A percentile compares a stretch with the other conserved stretches of the same genome.
Evolutionary conservation across 2,888 invertebrate species (phyloP).

Genomic region (Sepioteuthis lessoniana): DNA sequence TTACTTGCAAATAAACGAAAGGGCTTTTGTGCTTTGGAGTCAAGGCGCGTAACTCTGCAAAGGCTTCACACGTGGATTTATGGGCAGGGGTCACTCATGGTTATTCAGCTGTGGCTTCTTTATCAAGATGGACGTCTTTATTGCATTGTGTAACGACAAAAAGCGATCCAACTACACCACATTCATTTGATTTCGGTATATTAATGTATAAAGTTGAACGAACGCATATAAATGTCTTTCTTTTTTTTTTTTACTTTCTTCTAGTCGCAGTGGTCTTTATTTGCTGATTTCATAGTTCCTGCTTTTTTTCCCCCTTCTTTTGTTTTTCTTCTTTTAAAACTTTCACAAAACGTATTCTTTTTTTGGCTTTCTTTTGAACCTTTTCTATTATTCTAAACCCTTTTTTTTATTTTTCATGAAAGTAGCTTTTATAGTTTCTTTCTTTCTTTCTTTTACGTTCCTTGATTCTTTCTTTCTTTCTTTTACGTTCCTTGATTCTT

Average conservation of each 20-base stretch:
- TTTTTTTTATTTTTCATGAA: too few relatives aligned
- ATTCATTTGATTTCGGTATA: not conserved
- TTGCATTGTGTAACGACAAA: conserved; percentile 33
- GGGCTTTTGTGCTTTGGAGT: not conserved
- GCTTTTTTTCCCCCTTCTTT: not conserved
- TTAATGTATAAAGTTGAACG: not conserved
- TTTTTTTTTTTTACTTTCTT: not conserved
- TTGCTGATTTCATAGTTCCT: not conserved
- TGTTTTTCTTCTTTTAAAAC: not conserved
- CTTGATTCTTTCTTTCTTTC: too few relatives aligned
- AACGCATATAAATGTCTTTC: not conserved
- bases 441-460: too few relatives aligned
- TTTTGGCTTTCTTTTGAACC: not conserved
- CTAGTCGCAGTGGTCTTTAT: not conserved
- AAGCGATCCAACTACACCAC: not conserved
- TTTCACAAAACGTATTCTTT: not conserved
- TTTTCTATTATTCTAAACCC: too few relatives aligned
- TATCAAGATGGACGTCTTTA: conserved; percentile 1
- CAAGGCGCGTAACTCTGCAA: not conserved
- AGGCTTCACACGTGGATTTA: not conserved
- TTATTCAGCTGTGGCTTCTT: not conserved
- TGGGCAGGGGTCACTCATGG: not conserved
- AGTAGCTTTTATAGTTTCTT: too few relatives aligned
- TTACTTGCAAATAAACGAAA: not conserved
- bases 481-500: too few relatives aligned